Evolutionary conservation across 2,888 invertebrate genomes (phyloP).

Genomic region (Prosapia bicincta): DNA sequence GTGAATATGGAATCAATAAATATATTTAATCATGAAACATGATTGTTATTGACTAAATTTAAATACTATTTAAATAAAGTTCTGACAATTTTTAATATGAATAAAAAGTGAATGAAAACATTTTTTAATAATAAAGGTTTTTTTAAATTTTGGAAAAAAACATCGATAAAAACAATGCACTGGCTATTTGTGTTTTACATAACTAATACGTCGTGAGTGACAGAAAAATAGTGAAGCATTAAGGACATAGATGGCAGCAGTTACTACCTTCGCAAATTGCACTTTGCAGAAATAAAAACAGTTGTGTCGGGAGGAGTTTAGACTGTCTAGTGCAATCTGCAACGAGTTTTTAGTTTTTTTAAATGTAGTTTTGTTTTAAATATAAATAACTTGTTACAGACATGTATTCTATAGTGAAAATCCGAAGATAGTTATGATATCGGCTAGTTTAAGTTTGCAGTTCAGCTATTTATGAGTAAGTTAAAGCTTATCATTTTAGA

Average conservation of each 20-base stretch:
- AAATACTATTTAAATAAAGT: too few relatives aligned
- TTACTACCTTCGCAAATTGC: neutral
- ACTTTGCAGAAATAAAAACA: slow-evolving; percentile 2
- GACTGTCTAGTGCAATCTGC: neutral
- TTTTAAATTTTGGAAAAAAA: too few relatives aligned
- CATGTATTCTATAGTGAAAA: neutral
- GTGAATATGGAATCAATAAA: too few relatives aligned
- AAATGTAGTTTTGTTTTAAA: neutral
- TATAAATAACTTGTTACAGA: neutral
- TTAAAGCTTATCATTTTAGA: neutral
- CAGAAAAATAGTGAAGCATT: neutral
- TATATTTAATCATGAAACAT: too few relatives aligned
- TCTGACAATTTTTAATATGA: too few relatives aligned
- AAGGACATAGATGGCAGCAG: neutral
- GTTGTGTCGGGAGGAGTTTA: neutral
- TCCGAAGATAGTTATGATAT: neutral
- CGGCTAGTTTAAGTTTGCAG: neutral
- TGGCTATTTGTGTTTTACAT: too few relatives aligned
- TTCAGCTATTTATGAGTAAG: neutral
- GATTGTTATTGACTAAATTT: too few relatives aligned
- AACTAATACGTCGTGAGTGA: too few relatives aligned
- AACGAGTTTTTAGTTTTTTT: neutral
- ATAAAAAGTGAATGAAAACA: too few relatives aligned
- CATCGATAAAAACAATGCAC: too few relatives aligned
- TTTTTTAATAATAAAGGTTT: too few relatives aligned